Conservation (phyloP, 2,113 vertebrate species). For the Labeo catla region DNA sequence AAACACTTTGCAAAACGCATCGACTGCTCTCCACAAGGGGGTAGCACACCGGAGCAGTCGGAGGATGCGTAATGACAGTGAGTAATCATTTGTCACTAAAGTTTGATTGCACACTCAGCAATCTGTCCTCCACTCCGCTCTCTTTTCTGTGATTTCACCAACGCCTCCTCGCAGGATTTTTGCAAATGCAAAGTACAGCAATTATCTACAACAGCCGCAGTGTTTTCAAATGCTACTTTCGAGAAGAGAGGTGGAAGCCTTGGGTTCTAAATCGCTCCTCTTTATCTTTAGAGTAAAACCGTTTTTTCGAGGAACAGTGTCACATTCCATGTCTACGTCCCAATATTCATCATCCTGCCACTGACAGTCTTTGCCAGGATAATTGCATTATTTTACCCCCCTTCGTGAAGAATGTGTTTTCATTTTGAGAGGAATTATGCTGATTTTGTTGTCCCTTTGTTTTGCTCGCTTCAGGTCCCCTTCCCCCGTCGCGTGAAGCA, state of each 20-base stretch:
- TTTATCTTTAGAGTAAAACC: not conserved
- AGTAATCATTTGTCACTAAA: constrained; percentile 54
- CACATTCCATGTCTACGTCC: constrained; percentile 16
- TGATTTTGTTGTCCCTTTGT: constrained; percentile 69
- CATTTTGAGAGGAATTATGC: constrained; percentile 62
- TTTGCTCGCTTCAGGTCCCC: constrained; percentile 52
- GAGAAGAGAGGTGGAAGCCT: not conserved
- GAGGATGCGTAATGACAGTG: constrained; percentile 65
- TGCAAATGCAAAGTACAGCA: not conserved
- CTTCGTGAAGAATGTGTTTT: constrained; percentile 51
- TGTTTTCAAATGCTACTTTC: constrained; percentile 22
- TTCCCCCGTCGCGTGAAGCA: constrained; percentile 60
- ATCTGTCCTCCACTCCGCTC: not conserved
- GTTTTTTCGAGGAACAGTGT: not conserved
- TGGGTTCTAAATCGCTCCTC: constrained; percentile 11
- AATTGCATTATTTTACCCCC: constrained; percentile 46
- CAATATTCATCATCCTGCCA: constrained; percentile 13
- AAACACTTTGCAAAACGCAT: constrained; percentile 66
- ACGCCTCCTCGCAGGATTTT: constrained; percentile 12
- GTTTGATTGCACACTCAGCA: constrained; percentile 43
- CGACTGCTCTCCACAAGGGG: constrained; percentile 52
- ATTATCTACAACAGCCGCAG: constrained; percentile 17
- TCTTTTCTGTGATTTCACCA: constrained; percentile 3
- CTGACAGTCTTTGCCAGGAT: constrained; percentile 34
- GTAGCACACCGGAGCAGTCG: constrained; percentile 53